Conservation (phyloP, 2,113 vertebrate genomes). For the Muntiacus muntjak region DNA sequence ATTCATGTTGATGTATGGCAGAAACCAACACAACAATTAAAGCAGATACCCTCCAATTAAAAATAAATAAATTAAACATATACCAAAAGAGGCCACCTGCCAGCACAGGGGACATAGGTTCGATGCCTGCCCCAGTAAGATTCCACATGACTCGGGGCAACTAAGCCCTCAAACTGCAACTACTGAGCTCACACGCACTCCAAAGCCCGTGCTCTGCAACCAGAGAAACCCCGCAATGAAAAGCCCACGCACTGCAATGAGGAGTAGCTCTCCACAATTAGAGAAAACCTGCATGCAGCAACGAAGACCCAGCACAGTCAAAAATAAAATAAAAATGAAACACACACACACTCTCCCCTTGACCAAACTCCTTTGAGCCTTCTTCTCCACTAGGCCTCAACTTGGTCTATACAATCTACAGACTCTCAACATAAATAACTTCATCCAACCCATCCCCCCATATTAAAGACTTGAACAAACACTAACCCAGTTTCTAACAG, state of each 20-base stretch:
- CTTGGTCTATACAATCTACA: not conserved
- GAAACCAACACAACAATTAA: not conserved
- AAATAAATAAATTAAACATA: not conserved
- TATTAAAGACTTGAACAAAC: not conserved
- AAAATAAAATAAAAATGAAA: not conserved
- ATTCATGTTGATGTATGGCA: not conserved
- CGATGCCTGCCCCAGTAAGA: not conserved
- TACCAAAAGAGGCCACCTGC: not conserved
- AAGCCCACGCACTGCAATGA: not conserved
- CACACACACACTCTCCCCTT: not conserved
- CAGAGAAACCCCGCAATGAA: not conserved
- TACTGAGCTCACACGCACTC: not conserved
- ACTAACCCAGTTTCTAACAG: not conserved
- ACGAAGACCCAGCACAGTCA: not conserved
- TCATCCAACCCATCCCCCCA: too few relatives aligned
- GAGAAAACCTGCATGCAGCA: not conserved
- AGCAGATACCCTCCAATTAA: not conserved
- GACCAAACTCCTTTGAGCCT: not conserved
- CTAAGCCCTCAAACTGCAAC: not conserved
- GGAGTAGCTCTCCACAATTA: fast-evolving
- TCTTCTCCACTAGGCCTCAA: not conserved
- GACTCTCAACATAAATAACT: not conserved
- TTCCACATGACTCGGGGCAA: not conserved
- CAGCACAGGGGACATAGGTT: not conserved
- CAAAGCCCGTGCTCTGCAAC: not conserved